phyloP scores from a whole-genome alignment of 2,113 vertebrate genomes.

The Plotosus lineatus region DNA sequence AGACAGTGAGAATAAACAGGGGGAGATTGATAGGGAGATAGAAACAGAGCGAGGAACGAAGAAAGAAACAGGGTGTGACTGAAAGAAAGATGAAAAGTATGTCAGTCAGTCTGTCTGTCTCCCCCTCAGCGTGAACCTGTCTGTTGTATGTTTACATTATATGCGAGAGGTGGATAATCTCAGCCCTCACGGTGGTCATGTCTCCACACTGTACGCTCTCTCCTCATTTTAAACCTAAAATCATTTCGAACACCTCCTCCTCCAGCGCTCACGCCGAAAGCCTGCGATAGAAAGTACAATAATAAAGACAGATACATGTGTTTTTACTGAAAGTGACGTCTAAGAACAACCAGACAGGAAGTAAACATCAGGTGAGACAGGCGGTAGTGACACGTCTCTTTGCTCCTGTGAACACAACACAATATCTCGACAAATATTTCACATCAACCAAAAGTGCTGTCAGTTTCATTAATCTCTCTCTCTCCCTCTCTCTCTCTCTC shows the following conservation, averaged over 20 bases:
- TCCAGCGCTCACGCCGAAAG: no score
- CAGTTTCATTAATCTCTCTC: background rate
- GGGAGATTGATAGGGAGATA: no score
- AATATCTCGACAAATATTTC: background rate
- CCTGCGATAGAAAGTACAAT: background rate
- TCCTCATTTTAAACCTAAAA: background rate
- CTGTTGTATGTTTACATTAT: background rate
- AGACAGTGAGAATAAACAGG: no score
- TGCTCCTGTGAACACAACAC: background rate
- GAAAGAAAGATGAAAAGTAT: background rate
- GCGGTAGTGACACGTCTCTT: background rate
- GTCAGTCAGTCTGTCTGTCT: constrained; percentile 3
- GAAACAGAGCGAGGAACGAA: no score
- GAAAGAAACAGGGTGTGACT: background rate
- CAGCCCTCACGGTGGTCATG: background rate
- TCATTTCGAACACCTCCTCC: background rate
- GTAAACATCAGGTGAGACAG: background rate
- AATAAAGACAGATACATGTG: background rate
- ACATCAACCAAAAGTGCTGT: background rate
- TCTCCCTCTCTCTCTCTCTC: no score
- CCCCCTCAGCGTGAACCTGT: background rate
- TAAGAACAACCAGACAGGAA: background rate
- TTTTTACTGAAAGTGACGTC: background rate
- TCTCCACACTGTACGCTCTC: background rate
- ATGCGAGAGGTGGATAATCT: background rate